A percentile compares a stretch with the other conserved stretches of the same genome.
Evolutionary conservation across 2,113 vertebrate genomes (phyloP).

Genomic region (Pelodiscus sinensis): DNA sequence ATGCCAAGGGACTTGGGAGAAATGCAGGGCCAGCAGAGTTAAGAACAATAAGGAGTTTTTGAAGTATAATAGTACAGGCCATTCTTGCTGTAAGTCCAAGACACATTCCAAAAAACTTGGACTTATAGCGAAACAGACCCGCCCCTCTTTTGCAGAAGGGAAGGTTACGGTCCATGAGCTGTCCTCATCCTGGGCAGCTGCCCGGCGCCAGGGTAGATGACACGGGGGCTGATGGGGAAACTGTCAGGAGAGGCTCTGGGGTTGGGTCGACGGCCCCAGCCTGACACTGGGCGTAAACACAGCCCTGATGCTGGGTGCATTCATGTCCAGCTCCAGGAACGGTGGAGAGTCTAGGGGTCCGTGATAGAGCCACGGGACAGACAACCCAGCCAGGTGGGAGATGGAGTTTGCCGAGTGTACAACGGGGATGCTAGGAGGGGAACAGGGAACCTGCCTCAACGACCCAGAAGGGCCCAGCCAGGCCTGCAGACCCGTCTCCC

Average conservation of each 20-base stretch:
- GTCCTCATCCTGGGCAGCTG: no score
- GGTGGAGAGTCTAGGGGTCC: no score
- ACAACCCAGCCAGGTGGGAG: background rate
- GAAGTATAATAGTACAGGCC: background rate
- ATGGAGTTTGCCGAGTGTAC: background rate
- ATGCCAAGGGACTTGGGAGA: background rate
- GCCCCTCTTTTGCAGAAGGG: background rate
- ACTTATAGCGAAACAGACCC: no score
- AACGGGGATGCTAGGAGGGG: background rate
- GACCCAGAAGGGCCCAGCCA: background rate
- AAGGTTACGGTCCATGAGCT: background rate
- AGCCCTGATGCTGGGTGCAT: background rate
- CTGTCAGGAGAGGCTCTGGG: background rate
- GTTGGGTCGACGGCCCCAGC: background rate
- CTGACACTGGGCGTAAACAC: rapidly evolving
- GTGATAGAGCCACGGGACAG: background rate
- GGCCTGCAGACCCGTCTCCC: background rate
- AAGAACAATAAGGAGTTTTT: background rate
- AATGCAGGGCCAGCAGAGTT: background rate
- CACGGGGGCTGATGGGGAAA: background rate
- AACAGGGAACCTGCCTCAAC: background rate
- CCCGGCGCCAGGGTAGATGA: background rate
- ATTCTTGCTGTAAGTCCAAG: no score
- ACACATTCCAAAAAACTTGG: no score
- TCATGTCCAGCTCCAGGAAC: background rate